Evolutionary conservation across 1,140 invertebrate genomes (phyloP).

Genomic region (Limonius californicus): DNA sequence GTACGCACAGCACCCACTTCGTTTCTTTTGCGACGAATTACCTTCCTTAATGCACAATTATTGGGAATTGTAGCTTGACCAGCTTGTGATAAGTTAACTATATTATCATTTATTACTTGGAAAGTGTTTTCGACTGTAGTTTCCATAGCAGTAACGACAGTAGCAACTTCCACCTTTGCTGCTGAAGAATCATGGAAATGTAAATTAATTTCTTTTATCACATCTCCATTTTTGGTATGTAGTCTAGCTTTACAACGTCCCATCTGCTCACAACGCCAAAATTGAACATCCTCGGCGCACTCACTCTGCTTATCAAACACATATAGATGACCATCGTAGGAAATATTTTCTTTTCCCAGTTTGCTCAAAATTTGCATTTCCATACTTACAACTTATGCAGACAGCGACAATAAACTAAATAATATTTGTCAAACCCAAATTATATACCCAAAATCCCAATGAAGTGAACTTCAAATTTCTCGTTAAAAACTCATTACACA

Average conservation of each 20-base stretch:
- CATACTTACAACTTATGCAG: background rate
- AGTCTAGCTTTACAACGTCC: slow-evolving; percentile 17
- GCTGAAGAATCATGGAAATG: slow-evolving; percentile 8
- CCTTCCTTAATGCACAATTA: slow-evolving; percentile 15
- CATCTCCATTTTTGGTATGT: too few species aligned
- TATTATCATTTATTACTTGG: slow-evolving; percentile 15
- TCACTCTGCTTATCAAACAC: background rate
- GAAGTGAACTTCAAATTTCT: too few species aligned
- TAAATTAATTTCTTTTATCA: too few species aligned
- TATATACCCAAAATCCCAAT: too few species aligned
- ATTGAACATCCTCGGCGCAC: background rate
- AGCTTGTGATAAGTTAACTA: slow-evolving; percentile 1
- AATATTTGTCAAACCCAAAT: too few species aligned
- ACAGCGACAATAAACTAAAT: too few species aligned
- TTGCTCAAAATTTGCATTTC: slow-evolving; percentile 5
- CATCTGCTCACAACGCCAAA: slow-evolving; percentile 17
- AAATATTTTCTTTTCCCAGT: background rate
- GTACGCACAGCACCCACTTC: background rate
- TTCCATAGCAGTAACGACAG: slow-evolving; percentile 10
- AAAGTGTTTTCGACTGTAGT: slow-evolving; percentile 1
- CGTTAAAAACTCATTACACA: too few species aligned
- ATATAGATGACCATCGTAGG: background rate
- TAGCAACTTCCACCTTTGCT: background rate
- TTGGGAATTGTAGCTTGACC: slow-evolving; percentile 10
- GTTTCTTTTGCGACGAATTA: slow-evolving; percentile 8